Percentiles rank a stretch among this genome's conserved stretches.
These are phyloP conservation scores for Erynnis tages DNA, from an alignment of 2,888 invertebrate species.

Conservation along the genomic window DNA sequence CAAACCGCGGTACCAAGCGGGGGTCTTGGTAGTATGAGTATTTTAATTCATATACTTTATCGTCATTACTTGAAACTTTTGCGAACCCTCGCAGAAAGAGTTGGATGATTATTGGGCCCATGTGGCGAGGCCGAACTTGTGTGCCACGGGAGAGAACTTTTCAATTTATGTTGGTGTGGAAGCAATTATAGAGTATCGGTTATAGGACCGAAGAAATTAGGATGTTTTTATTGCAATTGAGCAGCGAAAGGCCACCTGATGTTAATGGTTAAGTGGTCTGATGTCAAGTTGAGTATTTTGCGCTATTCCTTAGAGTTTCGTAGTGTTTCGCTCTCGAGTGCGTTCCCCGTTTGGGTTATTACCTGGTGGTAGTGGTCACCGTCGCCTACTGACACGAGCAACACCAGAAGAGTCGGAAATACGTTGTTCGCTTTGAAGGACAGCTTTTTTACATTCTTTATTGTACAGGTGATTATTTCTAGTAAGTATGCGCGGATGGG, in stretches of 20 bases:
- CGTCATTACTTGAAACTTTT: constrained; percentile 52
- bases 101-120: constrained; percentile 21
- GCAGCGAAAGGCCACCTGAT: too few species aligned
- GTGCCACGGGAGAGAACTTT: constrained; percentile 5
- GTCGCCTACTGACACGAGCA: too few species aligned
- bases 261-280: too few species aligned
- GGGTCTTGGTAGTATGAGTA: constrained; percentile 42
- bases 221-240: too few species aligned
- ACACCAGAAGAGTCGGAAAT: too few species aligned
- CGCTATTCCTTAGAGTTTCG: too few species aligned
- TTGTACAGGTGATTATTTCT: too few species aligned
- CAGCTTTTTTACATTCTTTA: too few species aligned
- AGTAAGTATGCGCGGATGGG: too few species aligned
- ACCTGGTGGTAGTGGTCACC: constrained; percentile 52
- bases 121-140: constrained; percentile 14
- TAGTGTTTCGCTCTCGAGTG: constrained; percentile 70
- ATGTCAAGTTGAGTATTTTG: too few species aligned
- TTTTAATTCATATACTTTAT: constrained; percentile 47
- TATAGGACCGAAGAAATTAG: too few species aligned
- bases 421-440: too few species aligned
- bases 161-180: constrained; percentile 15
- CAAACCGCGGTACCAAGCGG: constrained; percentile 35
- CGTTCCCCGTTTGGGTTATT: constrained; percentile 77
- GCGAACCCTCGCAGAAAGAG: constrained; percentile 23
- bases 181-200: constrained; percentile 9